phyloP scores from a whole-genome alignment of 2,888 invertebrate genomes.

The Cylindroiulus punctatus region DNA sequence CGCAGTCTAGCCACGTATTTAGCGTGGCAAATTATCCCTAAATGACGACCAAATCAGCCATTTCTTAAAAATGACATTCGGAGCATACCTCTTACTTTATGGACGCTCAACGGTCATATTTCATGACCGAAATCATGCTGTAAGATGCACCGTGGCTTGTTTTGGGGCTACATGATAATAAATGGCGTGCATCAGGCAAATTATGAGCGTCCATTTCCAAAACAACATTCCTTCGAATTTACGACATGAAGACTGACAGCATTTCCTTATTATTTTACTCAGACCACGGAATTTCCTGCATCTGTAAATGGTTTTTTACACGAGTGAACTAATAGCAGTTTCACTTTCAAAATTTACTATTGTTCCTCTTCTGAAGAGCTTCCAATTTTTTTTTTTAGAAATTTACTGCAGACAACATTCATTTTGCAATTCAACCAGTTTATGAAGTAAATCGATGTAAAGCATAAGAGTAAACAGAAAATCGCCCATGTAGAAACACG shows the following conservation, averaged over 20 bases:
- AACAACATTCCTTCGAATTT: constrained; percentile 29
- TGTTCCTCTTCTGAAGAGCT: background rate
- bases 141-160: background rate
- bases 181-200: background rate
- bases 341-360: background rate
- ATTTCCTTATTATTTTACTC: constrained; percentile 24
- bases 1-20: constrained; percentile 4
- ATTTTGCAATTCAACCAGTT: background rate
- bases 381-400: background rate
- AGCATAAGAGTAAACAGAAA: too few species aligned
- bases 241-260: background rate
- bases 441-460: too few species aligned
- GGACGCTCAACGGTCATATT: background rate
- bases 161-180: background rate
- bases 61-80: constrained; percentile 22
- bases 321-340: background rate
- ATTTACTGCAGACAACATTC: too few species aligned
- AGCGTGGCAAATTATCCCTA: constrained; percentile 15
- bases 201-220: background rate
- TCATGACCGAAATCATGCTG: background rate
- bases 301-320: background rate
- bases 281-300: background rate
- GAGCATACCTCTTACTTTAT: constrained; percentile 31
- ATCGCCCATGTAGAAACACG: too few species aligned
- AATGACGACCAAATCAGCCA: constrained; percentile 12